Conservation (phyloP, 2,888 invertebrate genomes). For the Leistus spinibarbis region DNA sequence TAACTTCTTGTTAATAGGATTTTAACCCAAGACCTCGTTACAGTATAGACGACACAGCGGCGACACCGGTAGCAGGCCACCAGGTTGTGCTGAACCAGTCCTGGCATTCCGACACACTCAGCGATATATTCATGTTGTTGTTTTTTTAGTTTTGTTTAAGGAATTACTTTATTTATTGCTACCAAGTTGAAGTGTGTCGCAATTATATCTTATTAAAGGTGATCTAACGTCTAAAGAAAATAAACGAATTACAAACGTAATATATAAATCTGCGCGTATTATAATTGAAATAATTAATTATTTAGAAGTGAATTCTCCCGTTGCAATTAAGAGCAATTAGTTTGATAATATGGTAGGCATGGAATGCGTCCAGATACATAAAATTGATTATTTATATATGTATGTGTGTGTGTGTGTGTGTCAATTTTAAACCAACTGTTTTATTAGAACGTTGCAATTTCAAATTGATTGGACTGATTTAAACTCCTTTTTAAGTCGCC, state of each 20-base stretch:
- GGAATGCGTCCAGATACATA: neutral
- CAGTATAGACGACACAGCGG: neutral
- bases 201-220: conserved; percentile 20
- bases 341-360: neutral
- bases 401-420: neutral
- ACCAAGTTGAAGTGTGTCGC: conserved; percentile 29
- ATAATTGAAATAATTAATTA: neutral
- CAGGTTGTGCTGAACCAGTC: conserved; percentile 27
- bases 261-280: neutral
- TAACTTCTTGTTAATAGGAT: conserved; percentile 16
- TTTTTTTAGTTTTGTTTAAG: conserved; percentile 10
- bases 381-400: neutral
- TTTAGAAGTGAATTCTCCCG: neutral
- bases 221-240: neutral
- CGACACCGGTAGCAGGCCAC: conserved; percentile 19
- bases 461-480: no score
- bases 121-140: neutral
- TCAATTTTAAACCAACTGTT: no score
- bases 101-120: conserved; percentile 16
- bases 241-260: neutral
- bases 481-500: no score
- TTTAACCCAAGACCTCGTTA: conserved; percentile 25
- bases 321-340: conserved; percentile 13
- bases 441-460: no score
- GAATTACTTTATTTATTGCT: conserved; percentile 22